Evolutionary conservation across 2,888 invertebrate genomes (phyloP), one percentile per base, ranked within the genome.

Genomic region (Agrochola litura): DNA sequence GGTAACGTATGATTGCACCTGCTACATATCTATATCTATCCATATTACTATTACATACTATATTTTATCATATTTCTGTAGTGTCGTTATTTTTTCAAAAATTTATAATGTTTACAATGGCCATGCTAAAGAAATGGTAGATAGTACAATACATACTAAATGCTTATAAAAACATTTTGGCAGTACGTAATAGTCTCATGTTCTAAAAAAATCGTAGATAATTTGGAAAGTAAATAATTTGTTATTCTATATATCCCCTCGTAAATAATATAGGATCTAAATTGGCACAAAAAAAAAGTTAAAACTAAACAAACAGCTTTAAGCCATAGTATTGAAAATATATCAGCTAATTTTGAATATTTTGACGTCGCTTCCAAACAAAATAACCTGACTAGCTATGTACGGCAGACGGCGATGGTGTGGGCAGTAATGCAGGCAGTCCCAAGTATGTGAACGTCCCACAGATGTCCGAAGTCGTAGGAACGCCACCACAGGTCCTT

Each of bases 361-460:
- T 56, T 58, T 52, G 22, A 37, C 54, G 16, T 80, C 54, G 8
- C 8, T 22, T 60, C n/a, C 30, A 14, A 68, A 71, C 58, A 68
- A 63, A 54, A 65, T 79, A 72, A 81, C 70, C 64, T 85, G 79
- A 86, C 68, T 66, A 79, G 76, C 82, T 83, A 22, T 86, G 78
- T 77, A 85, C 74, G 79, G 67, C 92, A 96, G 96, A 96, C 92
- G 95, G 95, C 84, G 96, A 96, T 80, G 95, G 95, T 89, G 95
- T 94, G 90, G 92, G 91, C 89, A 90, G 93, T 90, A 90, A 90
- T 79, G 90, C 92, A 70, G 95, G 94, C 86, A 95, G 96, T 90
- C 95, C 95, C 82, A 95, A 96, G 93, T 95, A 92, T 91, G 90
- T 95, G 91, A 93, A 88, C 85, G 91, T 95, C 79, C 93, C 93